These are phyloP conservation scores for Urocyon cinereoargenteus DNA, from an alignment of 2,797 vertebrate species.

Conservation along the genomic window DNA sequence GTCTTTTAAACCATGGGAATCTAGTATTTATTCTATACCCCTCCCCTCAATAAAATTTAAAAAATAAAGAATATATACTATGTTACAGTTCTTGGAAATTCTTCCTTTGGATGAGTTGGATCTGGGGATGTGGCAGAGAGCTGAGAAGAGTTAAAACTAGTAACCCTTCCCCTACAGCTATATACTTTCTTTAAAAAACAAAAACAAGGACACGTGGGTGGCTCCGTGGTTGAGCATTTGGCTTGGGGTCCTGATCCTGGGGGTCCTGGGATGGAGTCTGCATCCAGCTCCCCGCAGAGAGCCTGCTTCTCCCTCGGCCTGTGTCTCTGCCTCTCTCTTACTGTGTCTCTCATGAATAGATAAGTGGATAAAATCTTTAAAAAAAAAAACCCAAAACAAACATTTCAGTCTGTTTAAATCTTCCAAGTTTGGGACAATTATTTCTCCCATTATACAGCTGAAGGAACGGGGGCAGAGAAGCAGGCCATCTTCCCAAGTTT, in stretches of 20 bases:
- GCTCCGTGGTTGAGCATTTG: too few species aligned
- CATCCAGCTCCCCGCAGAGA: too few species aligned
- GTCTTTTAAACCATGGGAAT: constrained; percentile 41
- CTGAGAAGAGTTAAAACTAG: constrained; percentile 11
- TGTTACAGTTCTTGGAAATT: not conserved
- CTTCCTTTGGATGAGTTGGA: not conserved
- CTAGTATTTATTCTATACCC: not conserved
- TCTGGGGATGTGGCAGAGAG: not conserved
- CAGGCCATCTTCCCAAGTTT: not conserved
- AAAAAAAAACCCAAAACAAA: too few species aligned
- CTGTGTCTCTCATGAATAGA: too few species aligned
- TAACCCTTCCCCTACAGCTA: not conserved
- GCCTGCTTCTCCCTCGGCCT: too few species aligned
- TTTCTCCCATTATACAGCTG: not conserved
- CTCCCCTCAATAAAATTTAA: not conserved
- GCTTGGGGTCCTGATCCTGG: too few species aligned
- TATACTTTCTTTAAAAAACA: not conserved
- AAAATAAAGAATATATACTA: not conserved
- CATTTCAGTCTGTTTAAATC: not conserved
- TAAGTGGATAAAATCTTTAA: too few species aligned
- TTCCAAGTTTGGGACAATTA: constrained; percentile 7
- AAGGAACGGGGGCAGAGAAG: not conserved
- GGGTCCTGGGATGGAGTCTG: too few species aligned
- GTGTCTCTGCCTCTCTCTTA: too few species aligned
- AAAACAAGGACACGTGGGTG: not conserved